Percentiles rank a stretch among this genome's conserved stretches.
These are phyloP conservation scores for Muscicapa comitata DNA, from an alignment of 2,797 vertebrate species.

Conservation along the genomic window DNA sequence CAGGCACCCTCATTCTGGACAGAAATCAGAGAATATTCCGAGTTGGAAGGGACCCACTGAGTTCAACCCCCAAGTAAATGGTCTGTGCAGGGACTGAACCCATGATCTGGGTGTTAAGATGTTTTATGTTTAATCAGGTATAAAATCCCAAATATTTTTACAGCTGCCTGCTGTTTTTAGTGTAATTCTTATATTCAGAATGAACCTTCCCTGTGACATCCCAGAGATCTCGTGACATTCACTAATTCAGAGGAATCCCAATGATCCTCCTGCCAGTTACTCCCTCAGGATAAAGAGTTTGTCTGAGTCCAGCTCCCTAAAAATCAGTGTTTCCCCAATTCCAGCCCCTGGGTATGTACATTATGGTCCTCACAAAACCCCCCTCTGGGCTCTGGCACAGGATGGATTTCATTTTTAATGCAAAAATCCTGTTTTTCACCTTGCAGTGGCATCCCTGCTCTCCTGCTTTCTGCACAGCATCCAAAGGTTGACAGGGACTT, in stretches of 20 bases:
- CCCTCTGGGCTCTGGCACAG: background rate
- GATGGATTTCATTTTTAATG: background rate
- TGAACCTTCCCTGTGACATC: background rate
- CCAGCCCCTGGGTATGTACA: background rate
- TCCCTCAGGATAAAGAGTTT: background rate
- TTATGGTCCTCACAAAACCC: background rate
- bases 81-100: background rate
- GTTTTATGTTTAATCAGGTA: background rate
- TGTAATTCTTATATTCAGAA: background rate
- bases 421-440: background rate
- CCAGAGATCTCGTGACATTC: background rate
- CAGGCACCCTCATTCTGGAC: accelerated
- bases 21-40: background rate
- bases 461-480: background rate
- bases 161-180: background rate
- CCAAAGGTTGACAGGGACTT: background rate
- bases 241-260: background rate
- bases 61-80: background rate
- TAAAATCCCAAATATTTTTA: background rate
- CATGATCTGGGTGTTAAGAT: background rate
- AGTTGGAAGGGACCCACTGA: background rate
- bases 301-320: background rate
- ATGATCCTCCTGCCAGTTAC: background rate
- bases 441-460: background rate
- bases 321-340: background rate